Evolutionary conservation across 1,140 invertebrate genomes (phyloP).

Genomic region (Dendroctonus valens): DNA sequence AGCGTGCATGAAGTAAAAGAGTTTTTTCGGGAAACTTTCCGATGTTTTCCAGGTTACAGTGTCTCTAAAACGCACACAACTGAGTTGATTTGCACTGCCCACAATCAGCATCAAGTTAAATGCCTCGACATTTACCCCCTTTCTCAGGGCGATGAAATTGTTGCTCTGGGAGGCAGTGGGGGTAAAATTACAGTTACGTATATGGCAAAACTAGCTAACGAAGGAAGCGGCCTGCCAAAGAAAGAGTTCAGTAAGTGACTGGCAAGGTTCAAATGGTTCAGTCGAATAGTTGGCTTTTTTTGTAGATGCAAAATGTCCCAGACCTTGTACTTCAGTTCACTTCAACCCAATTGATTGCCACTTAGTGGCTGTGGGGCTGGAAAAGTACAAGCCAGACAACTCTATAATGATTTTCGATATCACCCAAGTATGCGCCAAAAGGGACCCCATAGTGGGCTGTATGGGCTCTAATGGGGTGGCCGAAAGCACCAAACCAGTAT

Average conservation of each 20-base stretch:
- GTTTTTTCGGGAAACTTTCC: not conserved
- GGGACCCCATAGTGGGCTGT: slow-evolving; percentile 39
- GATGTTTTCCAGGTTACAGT: slow-evolving; percentile 57
- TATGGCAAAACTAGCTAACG: slow-evolving; percentile 21
- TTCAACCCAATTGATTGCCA: slow-evolving; percentile 88
- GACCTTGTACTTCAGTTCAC: slow-evolving; percentile 82
- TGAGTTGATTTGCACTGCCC: slow-evolving; percentile 65
- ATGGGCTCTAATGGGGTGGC: slow-evolving; percentile 38
- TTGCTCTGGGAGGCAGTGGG: slow-evolving; percentile 13
- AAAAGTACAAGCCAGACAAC: slow-evolving; percentile 81
- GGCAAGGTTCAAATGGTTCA: not conserved
- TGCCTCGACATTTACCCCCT: slow-evolving; percentile 75
- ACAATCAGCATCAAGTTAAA: slow-evolving; percentile 67
- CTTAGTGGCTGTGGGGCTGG: slow-evolving; percentile 79
- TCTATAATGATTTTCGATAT: slow-evolving; percentile 82
- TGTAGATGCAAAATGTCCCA: slow-evolving; percentile 72
- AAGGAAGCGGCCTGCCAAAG: slow-evolving; percentile 16
- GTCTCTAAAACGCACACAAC: slow-evolving; percentile 67
- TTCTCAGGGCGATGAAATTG: slow-evolving; percentile 19
- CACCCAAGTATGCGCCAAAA: slow-evolving; percentile 53
- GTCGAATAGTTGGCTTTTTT: slow-evolving; percentile 28
- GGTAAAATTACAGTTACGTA: slow-evolving; percentile 18
- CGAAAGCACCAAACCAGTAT: slow-evolving; percentile 56
- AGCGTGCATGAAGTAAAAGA: not conserved
- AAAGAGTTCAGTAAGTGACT: slow-evolving; percentile 12